A percentile compares a stretch with the other conserved stretches of the same genome.
Evolutionary conservation across 2,113 vertebrate species (phyloP).

Genomic region (Otus sunia): DNA sequence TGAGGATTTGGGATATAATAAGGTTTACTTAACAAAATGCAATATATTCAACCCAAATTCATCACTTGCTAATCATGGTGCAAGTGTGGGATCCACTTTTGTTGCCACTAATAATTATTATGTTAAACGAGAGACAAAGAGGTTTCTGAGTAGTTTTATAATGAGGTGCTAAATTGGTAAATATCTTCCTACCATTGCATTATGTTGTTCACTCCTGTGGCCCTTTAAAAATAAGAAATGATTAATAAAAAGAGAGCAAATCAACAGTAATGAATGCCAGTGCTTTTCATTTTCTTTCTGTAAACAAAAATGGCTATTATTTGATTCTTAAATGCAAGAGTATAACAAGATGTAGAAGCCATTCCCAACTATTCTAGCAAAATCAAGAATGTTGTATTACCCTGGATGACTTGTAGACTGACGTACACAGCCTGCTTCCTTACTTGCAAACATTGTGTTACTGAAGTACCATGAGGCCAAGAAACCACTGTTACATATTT

Average conservation of each 20-base stretch:
- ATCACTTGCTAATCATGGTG: conserved; percentile 43
- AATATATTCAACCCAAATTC: conserved; percentile 40
- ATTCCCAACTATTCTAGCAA: background rate
- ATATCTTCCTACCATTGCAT: conserved; percentile 39
- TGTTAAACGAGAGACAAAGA: conserved; percentile 55
- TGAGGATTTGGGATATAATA: conserved; percentile 26
- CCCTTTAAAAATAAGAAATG: conserved; percentile 59
- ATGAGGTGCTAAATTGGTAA: conserved; percentile 54
- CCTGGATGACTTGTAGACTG: background rate
- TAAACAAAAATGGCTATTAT: conserved; percentile 42
- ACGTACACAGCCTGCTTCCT: background rate
- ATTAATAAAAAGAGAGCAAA: conserved; percentile 53
- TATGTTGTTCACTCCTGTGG: conserved; percentile 21
- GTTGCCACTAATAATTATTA: conserved; percentile 64
- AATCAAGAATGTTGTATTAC: background rate
- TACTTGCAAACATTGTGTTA: background rate
- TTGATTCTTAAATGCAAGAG: background rate
- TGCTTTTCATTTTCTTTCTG: conserved; percentile 38
- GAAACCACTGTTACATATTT: background rate
- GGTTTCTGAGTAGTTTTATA: conserved; percentile 56
- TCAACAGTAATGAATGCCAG: conserved; percentile 39
- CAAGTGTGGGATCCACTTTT: conserved; percentile 48
- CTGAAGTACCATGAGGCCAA: background rate
- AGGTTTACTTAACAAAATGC: conserved; percentile 50
- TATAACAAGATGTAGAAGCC: background rate